These are phyloP conservation scores for Hapalemur alaotrensis DNA, from an alignment of 2,797 vertebrate species.

Conservation along the genomic window DNA sequence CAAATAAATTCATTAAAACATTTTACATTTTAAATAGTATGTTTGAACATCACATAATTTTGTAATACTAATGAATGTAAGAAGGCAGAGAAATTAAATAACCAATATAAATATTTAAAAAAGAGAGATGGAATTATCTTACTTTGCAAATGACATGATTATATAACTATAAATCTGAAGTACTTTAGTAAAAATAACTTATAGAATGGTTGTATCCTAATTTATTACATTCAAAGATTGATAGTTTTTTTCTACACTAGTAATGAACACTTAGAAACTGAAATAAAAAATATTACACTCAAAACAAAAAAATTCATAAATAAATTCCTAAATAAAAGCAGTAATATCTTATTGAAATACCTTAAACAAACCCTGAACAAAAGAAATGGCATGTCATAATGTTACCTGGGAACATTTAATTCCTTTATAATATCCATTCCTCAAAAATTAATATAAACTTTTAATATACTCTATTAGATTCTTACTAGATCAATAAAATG, in stretches of 20 bases:
- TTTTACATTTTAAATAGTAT: not conserved
- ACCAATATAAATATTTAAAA: not conserved
- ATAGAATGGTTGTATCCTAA: not conserved
- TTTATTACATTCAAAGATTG: not conserved
- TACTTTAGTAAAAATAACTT: not conserved
- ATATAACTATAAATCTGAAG: not conserved
- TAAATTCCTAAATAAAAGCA: not conserved
- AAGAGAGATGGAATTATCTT: not conserved
- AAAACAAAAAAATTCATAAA: not conserved
- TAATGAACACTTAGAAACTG: not conserved
- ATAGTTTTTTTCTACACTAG: not conserved
- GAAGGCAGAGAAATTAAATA: not conserved
- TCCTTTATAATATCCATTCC: not conserved
- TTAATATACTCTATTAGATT: not conserved
- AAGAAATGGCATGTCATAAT: not conserved
- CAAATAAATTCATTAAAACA: not conserved
- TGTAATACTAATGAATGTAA: not conserved
- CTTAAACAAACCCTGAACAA: not conserved
- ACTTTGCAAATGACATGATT: not conserved
- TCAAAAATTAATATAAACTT: not conserved
- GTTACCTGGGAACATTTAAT: not conserved
- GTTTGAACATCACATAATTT: not conserved
- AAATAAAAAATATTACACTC: not conserved
- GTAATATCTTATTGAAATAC: not conserved
- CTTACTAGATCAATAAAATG: not conserved